These are phyloP conservation scores for Drosophila birchii DNA, from an alignment of 2,888 invertebrate genomes.

Conservation along the genomic window DNA sequence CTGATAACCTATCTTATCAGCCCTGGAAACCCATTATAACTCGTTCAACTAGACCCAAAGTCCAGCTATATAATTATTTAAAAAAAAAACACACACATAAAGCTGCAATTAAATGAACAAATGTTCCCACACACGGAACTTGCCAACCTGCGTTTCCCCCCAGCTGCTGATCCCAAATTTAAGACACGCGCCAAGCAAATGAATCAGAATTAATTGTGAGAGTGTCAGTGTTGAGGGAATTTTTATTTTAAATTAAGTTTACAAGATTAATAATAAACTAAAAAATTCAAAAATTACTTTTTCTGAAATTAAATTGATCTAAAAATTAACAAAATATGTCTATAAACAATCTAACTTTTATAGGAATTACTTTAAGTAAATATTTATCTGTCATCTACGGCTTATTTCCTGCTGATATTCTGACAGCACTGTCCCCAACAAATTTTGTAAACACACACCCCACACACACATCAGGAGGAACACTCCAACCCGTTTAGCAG, in stretches of 20 bases:
- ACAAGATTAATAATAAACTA: neutral
- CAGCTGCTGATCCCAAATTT: neutral
- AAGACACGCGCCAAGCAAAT: slow-evolving; percentile 33
- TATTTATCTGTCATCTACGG: neutral
- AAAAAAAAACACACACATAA: neutral
- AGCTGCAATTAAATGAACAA: slow-evolving; percentile 3
- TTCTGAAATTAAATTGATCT: too few species aligned
- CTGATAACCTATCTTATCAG: slow-evolving; percentile 40
- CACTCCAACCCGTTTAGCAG: neutral
- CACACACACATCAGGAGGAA: neutral
- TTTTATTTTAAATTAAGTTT: neutral
- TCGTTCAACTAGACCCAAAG: slow-evolving; percentile 23
- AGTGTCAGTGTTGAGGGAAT: neutral
- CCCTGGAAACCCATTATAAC: slow-evolving; percentile 16
- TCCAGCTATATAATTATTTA: slow-evolving; percentile 5
- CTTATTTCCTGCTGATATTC: slow-evolving; percentile 4
- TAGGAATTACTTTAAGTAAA: neutral
- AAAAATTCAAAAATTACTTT: too few species aligned
- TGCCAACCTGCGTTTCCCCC: neutral
- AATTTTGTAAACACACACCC: slow-evolving; percentile 7
- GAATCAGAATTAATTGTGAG: slow-evolving; percentile 30
- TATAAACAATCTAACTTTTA: neutral
- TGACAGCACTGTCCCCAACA: slow-evolving; percentile 1
- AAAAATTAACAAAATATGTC: too few species aligned
- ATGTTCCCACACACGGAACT: slow-evolving; percentile 17